These are phyloP conservation scores for Campoplex nolae DNA, from an alignment of 2,888 invertebrate species.

Conservation along the genomic window DNA sequence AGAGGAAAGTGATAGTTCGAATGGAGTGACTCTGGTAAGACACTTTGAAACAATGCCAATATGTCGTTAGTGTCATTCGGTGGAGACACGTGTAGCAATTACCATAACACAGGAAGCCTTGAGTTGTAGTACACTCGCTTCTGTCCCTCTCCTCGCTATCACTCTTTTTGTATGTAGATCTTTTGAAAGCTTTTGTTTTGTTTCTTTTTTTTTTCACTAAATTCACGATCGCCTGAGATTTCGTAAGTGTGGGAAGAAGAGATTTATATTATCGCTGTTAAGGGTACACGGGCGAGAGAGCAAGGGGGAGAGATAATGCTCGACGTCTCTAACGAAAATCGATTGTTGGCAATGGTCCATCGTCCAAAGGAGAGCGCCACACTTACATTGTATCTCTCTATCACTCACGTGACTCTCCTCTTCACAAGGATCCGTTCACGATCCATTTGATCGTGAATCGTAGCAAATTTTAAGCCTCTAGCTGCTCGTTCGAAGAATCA, in stretches of 20 bases:
- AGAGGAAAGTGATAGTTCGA: conserved; percentile 50
- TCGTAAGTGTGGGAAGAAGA: conserved; percentile 13
- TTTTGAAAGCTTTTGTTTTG: conserved; percentile 9
- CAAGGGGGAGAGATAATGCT: conserved; percentile 24
- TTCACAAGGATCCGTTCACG: conserved; percentile 38
- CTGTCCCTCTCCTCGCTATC: conserved; percentile 28
- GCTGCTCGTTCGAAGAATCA: background rate
- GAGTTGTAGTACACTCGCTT: conserved; percentile 43
- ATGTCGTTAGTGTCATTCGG: conserved; percentile 68
- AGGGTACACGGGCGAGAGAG: conserved; percentile 40
- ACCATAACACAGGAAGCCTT: conserved; percentile 76
- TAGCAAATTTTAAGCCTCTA: conserved; percentile 30
- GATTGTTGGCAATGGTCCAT: conserved; percentile 68
- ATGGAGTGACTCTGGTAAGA: conserved; percentile 55
- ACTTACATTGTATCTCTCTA: conserved; percentile 54
- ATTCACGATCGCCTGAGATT: conserved; percentile 38
- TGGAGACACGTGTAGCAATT: conserved; percentile 79
- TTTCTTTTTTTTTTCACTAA: conserved; percentile 39
- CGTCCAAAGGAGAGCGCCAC: conserved; percentile 53
- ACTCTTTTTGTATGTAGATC: conserved; percentile 19
- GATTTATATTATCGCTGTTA: conserved; percentile 19
- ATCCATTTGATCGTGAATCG: conserved; percentile 15
- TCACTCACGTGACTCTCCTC: conserved; percentile 51
- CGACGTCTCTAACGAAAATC: conserved; percentile 64
- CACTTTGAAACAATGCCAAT: conserved; percentile 79